Evolutionary conservation across 2,797 vertebrate species (phyloP).

Genomic region (Psittacula echo): DNA sequence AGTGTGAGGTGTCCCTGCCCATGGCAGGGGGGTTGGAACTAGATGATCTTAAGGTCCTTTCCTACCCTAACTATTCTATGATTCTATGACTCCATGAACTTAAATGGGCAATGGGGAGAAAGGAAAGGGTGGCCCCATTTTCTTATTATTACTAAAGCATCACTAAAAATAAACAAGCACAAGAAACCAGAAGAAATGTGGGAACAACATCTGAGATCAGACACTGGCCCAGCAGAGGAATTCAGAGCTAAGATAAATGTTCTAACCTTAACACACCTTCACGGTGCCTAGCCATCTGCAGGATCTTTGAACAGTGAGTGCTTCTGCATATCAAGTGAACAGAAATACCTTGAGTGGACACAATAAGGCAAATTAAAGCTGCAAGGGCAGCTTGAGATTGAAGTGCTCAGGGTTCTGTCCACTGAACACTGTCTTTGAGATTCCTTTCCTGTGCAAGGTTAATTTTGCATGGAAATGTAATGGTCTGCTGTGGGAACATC

Average conservation of each 20-base stretch:
- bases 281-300: conserved; percentile 40
- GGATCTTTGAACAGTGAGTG: conserved; percentile 43
- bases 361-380: conserved; percentile 31
- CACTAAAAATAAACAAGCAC: conserved; percentile 31
- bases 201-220: background rate
- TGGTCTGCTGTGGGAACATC: background rate
- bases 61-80: too few relatives aligned
- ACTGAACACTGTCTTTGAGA: background rate
- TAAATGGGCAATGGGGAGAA: background rate
- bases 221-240: conserved; percentile 27
- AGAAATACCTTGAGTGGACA: background rate
- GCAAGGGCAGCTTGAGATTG: background rate
- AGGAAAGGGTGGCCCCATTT: background rate
- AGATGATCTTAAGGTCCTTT: too few relatives aligned
- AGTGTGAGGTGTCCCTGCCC: too few relatives aligned
- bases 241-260: conserved; percentile 41
- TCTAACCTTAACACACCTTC: conserved; percentile 60
- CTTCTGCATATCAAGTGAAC: conserved; percentile 26
- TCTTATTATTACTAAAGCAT: background rate
- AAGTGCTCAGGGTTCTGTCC: background rate
- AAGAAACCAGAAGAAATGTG: background rate
- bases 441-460: background rate
- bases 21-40: too few relatives aligned
- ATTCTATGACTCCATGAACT: too few relatives aligned
- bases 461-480: background rate